Base-by-base conservation (phyloP, 2,797 vertebrate species). In the Xerus rutilus region DNA sequence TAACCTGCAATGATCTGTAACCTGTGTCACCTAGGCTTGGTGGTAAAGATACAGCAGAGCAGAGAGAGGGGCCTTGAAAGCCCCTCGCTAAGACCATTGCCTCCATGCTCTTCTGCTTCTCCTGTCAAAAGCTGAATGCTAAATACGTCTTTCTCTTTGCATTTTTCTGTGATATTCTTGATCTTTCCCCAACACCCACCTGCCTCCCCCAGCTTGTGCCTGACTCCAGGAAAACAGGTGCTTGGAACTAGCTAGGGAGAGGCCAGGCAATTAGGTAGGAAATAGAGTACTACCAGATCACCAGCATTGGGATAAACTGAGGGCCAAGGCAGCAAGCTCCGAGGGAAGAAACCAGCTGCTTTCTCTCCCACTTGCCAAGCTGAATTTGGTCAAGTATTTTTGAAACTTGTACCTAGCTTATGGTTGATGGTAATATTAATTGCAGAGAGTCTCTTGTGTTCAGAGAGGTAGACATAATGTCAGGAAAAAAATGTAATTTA, bases 81-180 rank as follows among this genome's bases (percentile, higher is more conserved):
- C 35, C 20, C 35, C 83, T 59, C 23, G 21, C 47, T 79, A 57
- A 82, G 32, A 57, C 65, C 47, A 25, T 67, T 73, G 74, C 62
- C 67, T 89, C 82, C 21, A 5, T 73, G 20, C 39, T 39, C 39
- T 84, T 79, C 90, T 73, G 39, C 28, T 45, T 62, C 62, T n/a
- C 17, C 11, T 64, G 45, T 77, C 62, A n/a, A 70, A 86, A 85
- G n/a, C 23, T 62, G 77, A 79, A 47, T 86, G 43, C 45, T 67
- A 89, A 74, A 28, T 72, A 59, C 77, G 13, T n/a, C 23, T 91
- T 79, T 85, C 45, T 74, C n/a, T 86, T 54, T 77, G n/a, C 30
- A 45, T 69, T 72, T 70, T 88, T 81, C 87, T 52, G 49, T 91
- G 77, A 81, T n/a, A 74, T 47, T 73, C 47, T 78, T 67, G 78